Conservation (phyloP, 2,113 vertebrate species). For the Passer montanus region DNA sequence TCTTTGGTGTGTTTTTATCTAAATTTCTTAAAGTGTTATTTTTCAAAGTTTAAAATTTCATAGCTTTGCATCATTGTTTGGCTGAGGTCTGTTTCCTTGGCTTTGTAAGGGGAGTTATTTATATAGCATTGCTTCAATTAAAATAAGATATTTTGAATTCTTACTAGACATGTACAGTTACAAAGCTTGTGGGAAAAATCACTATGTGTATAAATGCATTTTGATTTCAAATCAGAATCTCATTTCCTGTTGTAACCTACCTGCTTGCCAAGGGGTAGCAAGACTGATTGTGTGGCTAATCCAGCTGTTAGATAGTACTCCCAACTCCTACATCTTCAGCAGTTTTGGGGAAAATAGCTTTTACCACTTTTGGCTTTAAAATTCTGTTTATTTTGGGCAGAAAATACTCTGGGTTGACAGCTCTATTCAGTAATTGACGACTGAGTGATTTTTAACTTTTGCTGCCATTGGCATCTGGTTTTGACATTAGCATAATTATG, state of each 20-base stretch:
- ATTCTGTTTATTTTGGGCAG: background rate
- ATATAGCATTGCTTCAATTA: background rate
- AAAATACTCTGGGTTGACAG: background rate
- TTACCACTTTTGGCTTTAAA: background rate
- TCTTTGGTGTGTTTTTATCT: background rate
- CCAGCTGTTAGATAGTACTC: background rate
- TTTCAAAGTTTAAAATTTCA: background rate
- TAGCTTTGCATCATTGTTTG: background rate
- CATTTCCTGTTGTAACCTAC: background rate
- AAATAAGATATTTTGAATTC: background rate
- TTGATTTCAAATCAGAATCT: background rate
- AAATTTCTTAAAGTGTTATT: background rate
- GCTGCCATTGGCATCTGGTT: background rate
- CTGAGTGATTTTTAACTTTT: background rate
- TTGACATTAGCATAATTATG: background rate
- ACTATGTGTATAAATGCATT: background rate
- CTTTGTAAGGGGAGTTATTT: background rate
- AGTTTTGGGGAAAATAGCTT: background rate
- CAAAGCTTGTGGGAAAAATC: background rate
- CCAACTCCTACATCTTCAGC: background rate
- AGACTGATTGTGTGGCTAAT: background rate
- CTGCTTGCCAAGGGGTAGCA: background rate
- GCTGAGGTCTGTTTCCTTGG: background rate
- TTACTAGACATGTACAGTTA: background rate
- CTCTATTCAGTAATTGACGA: background rate